Percentiles rank a stretch among this genome's conserved stretches.
Evolutionary conservation across 2,797 vertebrate species (phyloP).

Genomic region (Sebastiscus albofasciatus): DNA sequence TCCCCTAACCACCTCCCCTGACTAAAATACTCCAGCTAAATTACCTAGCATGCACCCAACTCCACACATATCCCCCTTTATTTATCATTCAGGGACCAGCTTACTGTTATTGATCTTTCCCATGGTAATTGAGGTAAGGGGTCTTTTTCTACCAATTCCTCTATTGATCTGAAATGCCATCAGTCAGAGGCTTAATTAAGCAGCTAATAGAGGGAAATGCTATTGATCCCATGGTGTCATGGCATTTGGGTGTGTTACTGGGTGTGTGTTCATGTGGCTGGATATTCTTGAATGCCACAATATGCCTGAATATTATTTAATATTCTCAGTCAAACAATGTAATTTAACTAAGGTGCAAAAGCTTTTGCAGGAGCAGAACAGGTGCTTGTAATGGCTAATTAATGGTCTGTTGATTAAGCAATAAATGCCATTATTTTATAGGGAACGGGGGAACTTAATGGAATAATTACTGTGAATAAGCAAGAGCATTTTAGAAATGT

Average conservation of each 20-base stretch:
- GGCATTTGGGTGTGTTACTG: constrained; percentile 13
- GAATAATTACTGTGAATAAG: neutral
- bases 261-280: neutral
- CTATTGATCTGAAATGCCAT: constrained; percentile 78
- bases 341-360: neutral
- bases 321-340: neutral
- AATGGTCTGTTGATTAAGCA: neutral
- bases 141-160: constrained; percentile 75
- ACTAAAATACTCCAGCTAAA: constrained; percentile 38
- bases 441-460: neutral
- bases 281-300: constrained; percentile 9
- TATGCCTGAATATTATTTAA: constrained; percentile 1
- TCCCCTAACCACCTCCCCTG: constrained; percentile 14
- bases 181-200: constrained; percentile 79
- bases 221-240: constrained; percentile 68
- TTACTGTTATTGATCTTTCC: constrained; percentile 65
- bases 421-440: neutral
- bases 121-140: constrained; percentile 75
- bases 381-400: neutral
- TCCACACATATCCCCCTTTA: constrained; percentile 46
- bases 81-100: constrained; percentile 59
- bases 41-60: constrained; percentile 31
- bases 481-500: neutral
- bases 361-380: neutral
- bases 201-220: constrained; percentile 78